Evolutionary conservation across 2,797 vertebrate species (phyloP), one percentile per base, ranked within the genome.

Genomic region (Morelia viridis): DNA sequence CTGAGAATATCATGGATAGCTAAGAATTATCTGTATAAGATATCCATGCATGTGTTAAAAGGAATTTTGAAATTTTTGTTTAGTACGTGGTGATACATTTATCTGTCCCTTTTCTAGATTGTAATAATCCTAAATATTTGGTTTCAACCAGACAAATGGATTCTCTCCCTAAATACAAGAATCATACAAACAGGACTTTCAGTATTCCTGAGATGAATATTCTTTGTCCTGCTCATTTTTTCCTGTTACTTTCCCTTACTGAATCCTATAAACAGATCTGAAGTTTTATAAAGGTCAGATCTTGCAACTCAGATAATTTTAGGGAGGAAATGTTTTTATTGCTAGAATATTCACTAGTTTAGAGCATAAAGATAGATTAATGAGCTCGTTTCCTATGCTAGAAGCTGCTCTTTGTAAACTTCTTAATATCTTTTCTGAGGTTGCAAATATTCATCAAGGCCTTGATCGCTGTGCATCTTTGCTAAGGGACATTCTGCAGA

Each of bases 401-500:
- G 61, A 90, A 53, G 28, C 26, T 60, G n/a, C 17, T 89, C 0
- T 80, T 85, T 5, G 0, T 85, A 90, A 95, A 92, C 87, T 96
- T 76, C 96, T 85, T 89, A n/a, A 13, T 92, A 35, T 93, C 95
- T 46, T 96, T 89, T 93, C 87, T 94, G 62, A 99, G 99, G 98
- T 98, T 80, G 95, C 95, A 61, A 91, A 94, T 9, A 64, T 98
- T 86, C 97, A 98, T 88, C 92, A 95, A 22, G 98, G 98, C 5
- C 97, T 99, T 94, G 98, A 98, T 92, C 98, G 96, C 12, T 99
- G 98, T 97, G 98, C 98, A 62, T 97, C 98, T 93, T 97, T 99
- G 94, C 97, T 99, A 61, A 94, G 95, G 85, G 98, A 96, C 91
- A 98, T 99, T 92, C 98, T 99, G 60, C 97, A 98, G 94, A 97